These are phyloP conservation scores for Ellobium chinense DNA, from an alignment of 2,888 invertebrate genomes.

Conservation along the genomic window DNA sequence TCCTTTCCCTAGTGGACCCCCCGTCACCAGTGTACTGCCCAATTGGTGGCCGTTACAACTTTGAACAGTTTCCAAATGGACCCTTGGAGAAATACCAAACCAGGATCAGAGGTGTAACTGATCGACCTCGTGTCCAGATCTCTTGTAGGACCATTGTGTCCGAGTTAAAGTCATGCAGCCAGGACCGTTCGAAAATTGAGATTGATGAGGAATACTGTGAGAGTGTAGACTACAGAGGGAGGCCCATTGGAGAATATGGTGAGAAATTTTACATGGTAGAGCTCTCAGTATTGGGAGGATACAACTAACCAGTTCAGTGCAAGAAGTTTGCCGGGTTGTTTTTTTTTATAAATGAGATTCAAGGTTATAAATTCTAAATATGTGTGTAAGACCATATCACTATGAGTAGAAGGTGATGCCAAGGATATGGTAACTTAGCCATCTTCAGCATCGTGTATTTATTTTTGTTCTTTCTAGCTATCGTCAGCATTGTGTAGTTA, in stretches of 20 bases:
- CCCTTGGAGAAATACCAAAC: constrained; percentile 86
- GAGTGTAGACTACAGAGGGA: constrained; percentile 96
- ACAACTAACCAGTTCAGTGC: too few relatives aligned
- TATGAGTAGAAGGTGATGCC: too few relatives aligned
- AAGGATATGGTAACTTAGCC: too few relatives aligned
- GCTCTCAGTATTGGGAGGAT: too few relatives aligned
- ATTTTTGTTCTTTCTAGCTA: too few relatives aligned
- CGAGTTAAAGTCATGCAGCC: constrained; percentile 96
- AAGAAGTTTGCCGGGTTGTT: too few relatives aligned
- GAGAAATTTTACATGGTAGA: constrained; percentile 80
- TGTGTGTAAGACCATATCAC: too few relatives aligned
- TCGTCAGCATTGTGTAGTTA: too few relatives aligned
- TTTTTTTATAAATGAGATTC: too few relatives aligned
- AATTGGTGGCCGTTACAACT: constrained; percentile 97
- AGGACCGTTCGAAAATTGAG: constrained; percentile 91
- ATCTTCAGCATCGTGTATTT: too few relatives aligned
- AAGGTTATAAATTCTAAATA: too few relatives aligned
- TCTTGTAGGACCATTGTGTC: constrained; percentile 96
- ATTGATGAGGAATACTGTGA: constrained; percentile 97
- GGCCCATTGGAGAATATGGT: constrained; percentile 88
- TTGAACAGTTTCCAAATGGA: constrained; percentile 85
- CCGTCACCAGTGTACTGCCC: constrained; percentile 96
- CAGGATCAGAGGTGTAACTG: constrained; percentile 95
- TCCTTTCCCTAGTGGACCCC: constrained; percentile 77
- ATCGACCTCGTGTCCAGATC: constrained; percentile 93